Evolutionary conservation across 2,797 vertebrate species (phyloP).

Genomic region (Sebastes steindachneri): DNA sequence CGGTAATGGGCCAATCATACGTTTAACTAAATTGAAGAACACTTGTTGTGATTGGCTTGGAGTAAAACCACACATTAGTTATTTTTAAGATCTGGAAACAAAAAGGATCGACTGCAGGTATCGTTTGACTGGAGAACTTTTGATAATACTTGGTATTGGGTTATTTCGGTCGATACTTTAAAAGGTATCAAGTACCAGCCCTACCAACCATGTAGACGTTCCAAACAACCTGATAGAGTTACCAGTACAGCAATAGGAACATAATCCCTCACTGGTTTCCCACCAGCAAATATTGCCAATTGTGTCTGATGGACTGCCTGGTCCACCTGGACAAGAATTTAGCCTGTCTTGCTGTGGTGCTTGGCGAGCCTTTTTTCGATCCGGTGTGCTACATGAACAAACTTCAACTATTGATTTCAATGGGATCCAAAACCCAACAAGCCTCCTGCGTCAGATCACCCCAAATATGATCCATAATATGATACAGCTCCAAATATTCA

Average conservation of each 20-base stretch:
- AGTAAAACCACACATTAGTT: too few species aligned
- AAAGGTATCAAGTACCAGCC: too few species aligned
- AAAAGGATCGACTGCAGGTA: too few species aligned
- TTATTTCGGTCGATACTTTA: too few species aligned
- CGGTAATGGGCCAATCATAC: too few species aligned
- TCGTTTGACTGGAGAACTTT: too few species aligned
- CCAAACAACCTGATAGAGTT: background rate
- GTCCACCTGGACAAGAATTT: background rate
- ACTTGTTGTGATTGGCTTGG: too few species aligned
- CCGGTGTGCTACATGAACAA: background rate
- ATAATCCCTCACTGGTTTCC: background rate
- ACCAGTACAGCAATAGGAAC: background rate
- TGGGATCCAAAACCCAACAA: background rate
- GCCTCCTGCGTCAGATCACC: background rate
- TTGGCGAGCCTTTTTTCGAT: background rate
- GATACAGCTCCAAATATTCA: background rate
- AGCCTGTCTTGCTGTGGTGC: background rate
- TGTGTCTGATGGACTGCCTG: background rate
- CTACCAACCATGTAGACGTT: background rate
- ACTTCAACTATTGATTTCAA: background rate
- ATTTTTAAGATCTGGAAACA: too few species aligned
- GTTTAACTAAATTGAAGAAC: too few species aligned
- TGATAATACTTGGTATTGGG: too few species aligned
- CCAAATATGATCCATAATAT: background rate
- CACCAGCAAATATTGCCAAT: background rate